A percentile compares a stretch with the other conserved stretches of the same genome.
Evolutionary conservation across 2,888 invertebrate species (phyloP).

Genomic region (Siphlonurus alternatus): DNA sequence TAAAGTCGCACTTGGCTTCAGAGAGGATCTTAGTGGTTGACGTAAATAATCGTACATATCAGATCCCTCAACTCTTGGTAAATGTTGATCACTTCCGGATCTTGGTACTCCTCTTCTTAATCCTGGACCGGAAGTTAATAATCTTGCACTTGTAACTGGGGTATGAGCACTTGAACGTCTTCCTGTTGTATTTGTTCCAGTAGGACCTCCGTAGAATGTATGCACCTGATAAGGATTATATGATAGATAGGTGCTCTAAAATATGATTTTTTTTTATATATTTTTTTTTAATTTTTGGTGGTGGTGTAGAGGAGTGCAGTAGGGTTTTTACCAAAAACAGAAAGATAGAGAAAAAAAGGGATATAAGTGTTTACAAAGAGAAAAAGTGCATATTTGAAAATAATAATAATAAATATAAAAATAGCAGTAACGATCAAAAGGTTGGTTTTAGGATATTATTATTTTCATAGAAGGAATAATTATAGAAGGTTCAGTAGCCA

Average conservation of each 20-base stretch:
- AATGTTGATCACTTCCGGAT: slow-evolving; percentile 82
- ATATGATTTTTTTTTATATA: background rate
- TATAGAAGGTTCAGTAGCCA: no score
- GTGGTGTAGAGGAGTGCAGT: background rate
- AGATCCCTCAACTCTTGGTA: slow-evolving; percentile 54
- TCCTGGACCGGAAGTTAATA: slow-evolving; percentile 16
- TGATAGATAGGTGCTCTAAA: background rate
- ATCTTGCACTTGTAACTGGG: slow-evolving; percentile 10
- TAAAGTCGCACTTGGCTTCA: background rate
- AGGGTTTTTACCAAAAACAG: background rate
- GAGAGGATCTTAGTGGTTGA: background rate
- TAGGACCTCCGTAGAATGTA: slow-evolving; percentile 55
- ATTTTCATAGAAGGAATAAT: no score
- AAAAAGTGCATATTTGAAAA: background rate
- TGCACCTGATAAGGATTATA: slow-evolving; percentile 39
- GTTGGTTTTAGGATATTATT: no score
- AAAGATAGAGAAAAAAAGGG: slow-evolving; percentile 3
- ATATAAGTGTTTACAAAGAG: background rate
- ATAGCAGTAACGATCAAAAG: no score
- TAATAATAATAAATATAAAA: background rate
- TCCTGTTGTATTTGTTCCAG: slow-evolving; percentile 16
- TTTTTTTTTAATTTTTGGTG: background rate
- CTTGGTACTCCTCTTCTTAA: slow-evolving; percentile 39
- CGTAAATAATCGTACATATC: slow-evolving; percentile 29
- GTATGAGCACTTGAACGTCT: slow-evolving; percentile 1